Conservation (phyloP, 64 coral and sea anemone genomes). For the Anthopleura sola region DNA sequence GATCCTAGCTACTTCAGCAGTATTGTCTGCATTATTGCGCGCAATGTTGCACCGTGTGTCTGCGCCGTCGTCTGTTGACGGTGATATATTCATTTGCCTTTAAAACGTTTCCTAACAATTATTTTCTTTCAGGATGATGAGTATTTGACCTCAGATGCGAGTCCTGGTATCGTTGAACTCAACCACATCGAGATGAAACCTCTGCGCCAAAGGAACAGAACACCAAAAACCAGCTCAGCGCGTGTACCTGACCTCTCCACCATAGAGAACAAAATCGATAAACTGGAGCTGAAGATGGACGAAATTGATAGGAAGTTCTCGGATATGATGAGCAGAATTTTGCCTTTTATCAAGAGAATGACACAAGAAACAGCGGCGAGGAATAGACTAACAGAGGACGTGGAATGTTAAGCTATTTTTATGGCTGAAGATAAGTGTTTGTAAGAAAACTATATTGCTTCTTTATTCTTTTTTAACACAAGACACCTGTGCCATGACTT, state of each 20-base stretch:
- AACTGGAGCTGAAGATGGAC: conserved; percentile 21
- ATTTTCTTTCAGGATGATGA: not conserved
- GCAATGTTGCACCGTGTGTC: too few relatives aligned
- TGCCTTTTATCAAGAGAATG: conserved; percentile 8
- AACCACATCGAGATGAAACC: conserved; percentile 18
- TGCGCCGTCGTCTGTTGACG: too few relatives aligned
- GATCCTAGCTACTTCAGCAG: too few relatives aligned
- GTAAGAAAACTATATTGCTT: not conserved
- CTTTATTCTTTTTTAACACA: not conserved
- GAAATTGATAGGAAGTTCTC: conserved; percentile 17
- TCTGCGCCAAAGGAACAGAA: not conserved
- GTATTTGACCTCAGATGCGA: not conserved
- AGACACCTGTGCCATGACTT: not conserved
- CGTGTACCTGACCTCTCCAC: not conserved
- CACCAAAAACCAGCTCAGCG: not conserved
- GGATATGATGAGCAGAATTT: conserved; percentile 22
- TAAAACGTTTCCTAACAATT: too few relatives aligned
- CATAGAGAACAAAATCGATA: conserved; percentile 23
- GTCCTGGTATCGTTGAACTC: not conserved
- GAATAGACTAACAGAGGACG: not conserved
- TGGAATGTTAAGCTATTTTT: not conserved
- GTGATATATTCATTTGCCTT: too few relatives aligned
- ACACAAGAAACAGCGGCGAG: not conserved
- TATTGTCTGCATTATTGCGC: too few relatives aligned
- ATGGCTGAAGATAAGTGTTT: not conserved